phyloP scores from a whole-genome alignment of 2,113 vertebrate genomes.

The Oriolus oriolus region DNA sequence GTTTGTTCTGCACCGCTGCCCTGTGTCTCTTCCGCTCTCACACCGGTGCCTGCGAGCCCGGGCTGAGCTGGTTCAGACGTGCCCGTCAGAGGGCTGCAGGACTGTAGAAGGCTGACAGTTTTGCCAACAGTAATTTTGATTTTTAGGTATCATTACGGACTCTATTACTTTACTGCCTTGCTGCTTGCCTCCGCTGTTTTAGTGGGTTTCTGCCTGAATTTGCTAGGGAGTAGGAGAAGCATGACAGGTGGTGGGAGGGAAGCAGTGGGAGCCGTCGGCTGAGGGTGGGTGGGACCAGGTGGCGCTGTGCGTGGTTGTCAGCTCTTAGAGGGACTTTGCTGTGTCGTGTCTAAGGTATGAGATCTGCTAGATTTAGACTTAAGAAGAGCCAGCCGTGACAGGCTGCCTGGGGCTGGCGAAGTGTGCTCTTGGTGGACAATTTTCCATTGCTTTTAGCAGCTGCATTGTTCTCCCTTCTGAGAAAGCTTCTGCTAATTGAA shows the following conservation, averaged over 20 bases:
- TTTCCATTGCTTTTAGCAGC: neutral
- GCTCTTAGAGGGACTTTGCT: neutral
- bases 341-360: neutral
- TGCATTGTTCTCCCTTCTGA: neutral
- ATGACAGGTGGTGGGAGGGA: neutral
- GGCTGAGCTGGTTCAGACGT: neutral
- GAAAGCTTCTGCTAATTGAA: neutral
- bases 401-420: neutral
- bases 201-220: neutral
- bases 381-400: neutral
- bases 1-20: neutral
- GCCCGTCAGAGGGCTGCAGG: neutral
- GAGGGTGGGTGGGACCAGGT: neutral
- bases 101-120: neutral
- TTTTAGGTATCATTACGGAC: accelerated
- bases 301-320: neutral
- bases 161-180: neutral
- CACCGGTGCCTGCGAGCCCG: accelerated
- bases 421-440: neutral
- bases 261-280: neutral
- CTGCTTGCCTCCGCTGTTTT: neutral
- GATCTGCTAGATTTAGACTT: neutral
- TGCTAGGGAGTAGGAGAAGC: neutral
- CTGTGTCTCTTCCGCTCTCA: accelerated
- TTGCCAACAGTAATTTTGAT: neutral